These are phyloP conservation scores for Pluvianellus socialis DNA, from an alignment of 2,113 vertebrate species.

Conservation along the genomic window DNA sequence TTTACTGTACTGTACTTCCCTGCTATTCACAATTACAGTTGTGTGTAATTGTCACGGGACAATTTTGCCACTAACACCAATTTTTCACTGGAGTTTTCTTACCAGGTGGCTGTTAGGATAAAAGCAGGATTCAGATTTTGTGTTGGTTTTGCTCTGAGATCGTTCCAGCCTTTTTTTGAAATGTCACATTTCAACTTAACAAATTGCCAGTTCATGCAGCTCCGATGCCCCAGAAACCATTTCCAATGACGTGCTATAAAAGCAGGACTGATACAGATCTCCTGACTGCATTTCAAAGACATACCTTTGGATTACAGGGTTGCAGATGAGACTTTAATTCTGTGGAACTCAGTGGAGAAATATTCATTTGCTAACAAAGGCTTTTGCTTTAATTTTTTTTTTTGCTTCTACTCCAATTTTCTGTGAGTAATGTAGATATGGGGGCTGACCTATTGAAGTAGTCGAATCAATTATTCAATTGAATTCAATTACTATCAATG, in stretches of 20 bases:
- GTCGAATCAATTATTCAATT: neutral
- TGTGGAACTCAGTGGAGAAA: neutral
- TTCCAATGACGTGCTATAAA: neutral
- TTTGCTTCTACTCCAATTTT: neutral
- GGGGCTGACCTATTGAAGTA: neutral
- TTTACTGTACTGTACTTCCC: neutral
- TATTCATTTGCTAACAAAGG: neutral
- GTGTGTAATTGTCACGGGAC: neutral
- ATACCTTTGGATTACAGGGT: neutral
- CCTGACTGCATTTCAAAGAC: slow-evolving; percentile 14
- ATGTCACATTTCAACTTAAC: slow-evolving; percentile 2
- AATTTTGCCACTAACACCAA: neutral
- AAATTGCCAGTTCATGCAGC: neutral
- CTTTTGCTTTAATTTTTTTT: neutral
- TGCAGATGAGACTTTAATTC: slow-evolving; percentile 3
- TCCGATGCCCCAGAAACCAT: neutral
- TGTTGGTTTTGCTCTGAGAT: neutral
- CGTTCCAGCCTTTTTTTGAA: neutral
- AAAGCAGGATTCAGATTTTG: neutral
- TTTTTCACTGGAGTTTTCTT: neutral
- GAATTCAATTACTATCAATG: neutral
- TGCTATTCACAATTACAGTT: neutral
- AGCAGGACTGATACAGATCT: slow-evolving; percentile 7
- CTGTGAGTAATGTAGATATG: neutral
- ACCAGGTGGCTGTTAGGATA: neutral